A percentile compares a stretch with the other conserved stretches of the same genome.
Conservation (phyloP, 2,113 vertebrate genomes). For the Apteryx mantelli region DNA sequence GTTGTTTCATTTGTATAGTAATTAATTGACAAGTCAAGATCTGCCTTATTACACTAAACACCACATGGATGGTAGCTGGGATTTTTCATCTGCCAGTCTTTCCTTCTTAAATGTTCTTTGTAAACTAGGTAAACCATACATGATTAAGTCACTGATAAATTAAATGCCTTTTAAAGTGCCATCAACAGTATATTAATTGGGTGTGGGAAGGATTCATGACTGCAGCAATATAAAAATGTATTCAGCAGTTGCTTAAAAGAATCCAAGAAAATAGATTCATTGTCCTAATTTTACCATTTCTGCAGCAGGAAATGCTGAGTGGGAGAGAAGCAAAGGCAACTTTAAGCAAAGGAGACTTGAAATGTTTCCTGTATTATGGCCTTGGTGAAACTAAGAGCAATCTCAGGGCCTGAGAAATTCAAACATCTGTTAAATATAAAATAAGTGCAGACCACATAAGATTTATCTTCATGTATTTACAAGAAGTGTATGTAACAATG, state of each 20-base stretch:
- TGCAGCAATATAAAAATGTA: not conserved
- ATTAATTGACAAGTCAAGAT: slow-evolving; percentile 27
- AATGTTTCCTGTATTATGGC: not conserved
- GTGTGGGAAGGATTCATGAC: not conserved
- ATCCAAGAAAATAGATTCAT: not conserved
- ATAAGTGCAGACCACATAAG: not conserved
- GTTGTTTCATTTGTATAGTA: not conserved
- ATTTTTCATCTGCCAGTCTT: not conserved
- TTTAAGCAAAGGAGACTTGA: not conserved
- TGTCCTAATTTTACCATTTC: not conserved
- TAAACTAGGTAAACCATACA: not conserved
- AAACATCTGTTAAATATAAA: not conserved
- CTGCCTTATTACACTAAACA: not conserved
- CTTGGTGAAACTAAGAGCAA: not conserved
- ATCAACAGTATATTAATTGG: not conserved
- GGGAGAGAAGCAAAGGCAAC: not conserved
- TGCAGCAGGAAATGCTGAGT: not conserved
- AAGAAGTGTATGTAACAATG: not conserved
- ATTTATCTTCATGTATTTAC: not conserved
- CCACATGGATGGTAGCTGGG: not conserved
- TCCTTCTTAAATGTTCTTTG: not conserved
- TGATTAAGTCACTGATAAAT: not conserved
- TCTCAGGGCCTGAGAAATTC: not conserved
- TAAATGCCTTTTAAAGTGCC: not conserved
- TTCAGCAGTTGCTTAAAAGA: not conserved